Evolutionary conservation across 2,888 invertebrate species (phyloP).

Genomic region (Cephonodes hylas): DNA sequence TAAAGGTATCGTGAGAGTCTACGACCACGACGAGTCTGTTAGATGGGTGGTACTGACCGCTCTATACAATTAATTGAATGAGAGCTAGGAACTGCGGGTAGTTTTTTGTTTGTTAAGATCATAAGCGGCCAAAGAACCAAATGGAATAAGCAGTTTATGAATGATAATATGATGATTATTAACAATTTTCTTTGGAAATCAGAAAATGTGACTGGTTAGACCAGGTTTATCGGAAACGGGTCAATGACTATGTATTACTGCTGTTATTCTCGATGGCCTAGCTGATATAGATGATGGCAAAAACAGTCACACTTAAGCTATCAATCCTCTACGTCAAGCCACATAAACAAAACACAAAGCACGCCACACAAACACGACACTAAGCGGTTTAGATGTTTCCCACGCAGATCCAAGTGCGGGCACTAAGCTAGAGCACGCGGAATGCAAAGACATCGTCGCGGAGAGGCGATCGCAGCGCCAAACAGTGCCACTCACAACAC

Average conservation of each 20-base stretch:
- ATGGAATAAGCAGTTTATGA: too few relatives aligned
- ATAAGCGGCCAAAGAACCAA: too few relatives aligned
- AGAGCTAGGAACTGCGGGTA: too few relatives aligned
- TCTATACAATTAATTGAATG: not conserved
- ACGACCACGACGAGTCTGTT: not conserved
- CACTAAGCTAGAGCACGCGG: conserved; percentile 61
- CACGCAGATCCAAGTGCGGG: conserved; percentile 69
- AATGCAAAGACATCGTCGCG: conserved; percentile 46
- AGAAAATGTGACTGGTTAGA: too few relatives aligned
- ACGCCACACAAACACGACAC: conserved; percentile 33
- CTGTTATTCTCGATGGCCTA: too few relatives aligned
- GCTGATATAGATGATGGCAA: too few relatives aligned
- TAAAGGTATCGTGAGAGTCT: not conserved
- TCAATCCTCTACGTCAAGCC: not conserved
- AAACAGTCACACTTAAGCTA: too few relatives aligned
- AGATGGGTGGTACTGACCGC: not conserved
- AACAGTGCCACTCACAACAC: conserved; percentile 84
- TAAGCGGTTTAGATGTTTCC: conserved; percentile 67
- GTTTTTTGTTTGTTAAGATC: too few relatives aligned
- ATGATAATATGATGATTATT: too few relatives aligned
- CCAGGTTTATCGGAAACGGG: too few relatives aligned
- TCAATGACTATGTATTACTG: too few relatives aligned
- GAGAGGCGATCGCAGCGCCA: conserved; percentile 63
- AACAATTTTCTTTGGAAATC: too few relatives aligned
- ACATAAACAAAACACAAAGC: not conserved